Base-by-base conservation (phyloP, 2,797 vertebrate species). In the Telmatherina bonti region DNA sequence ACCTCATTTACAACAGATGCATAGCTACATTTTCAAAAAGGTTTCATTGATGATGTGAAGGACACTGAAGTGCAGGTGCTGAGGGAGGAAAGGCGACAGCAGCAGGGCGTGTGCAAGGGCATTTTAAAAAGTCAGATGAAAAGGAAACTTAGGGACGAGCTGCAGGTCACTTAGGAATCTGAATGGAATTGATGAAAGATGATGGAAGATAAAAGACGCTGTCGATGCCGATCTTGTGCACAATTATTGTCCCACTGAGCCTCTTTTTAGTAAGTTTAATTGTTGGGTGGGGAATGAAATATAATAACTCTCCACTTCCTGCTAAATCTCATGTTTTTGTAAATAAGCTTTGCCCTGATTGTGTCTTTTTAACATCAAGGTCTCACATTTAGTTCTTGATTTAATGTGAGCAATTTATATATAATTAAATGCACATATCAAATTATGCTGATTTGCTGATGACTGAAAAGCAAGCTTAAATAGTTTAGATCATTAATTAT, bases 1-100 rank as follows among this genome's bases (percentile, higher is more conserved):
- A 57, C 81, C 85, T 88, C 87, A 82, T 85, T 92, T 88, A 82
- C 81, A 86, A 85, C 88, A 85, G 85, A 87, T 83, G 82, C 76
- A 83, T 83, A 27, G 62, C 61, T 72, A 76, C n/a, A 18, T 85
- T 78, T 81, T 78, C 60, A 83, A 82, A 83, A 88, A 82, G 81
- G 84, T 75, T 74, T 79, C 69, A 85, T 59, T 78, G 83, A 91
- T 68, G 80, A 82, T 68, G 36, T 20, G 41, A 64, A 73, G 74
- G 78, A 79, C 62, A 57, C 70, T 72, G 74, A 41, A 63, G 55
- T 78, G 77, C 87, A 90, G 89, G 87, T 87, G 84, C 62, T 47
- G 74, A 81, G 73, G 45, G 82, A 62, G 68, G 30, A 59, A 49
- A 66, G 52, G 24, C 59, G 55, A 53, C 7, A 66, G 55, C 45